phyloP scores from a whole-genome alignment of 30 jellyfish, hydroid and myxozoan species.

The Mastigias papua region DNA sequence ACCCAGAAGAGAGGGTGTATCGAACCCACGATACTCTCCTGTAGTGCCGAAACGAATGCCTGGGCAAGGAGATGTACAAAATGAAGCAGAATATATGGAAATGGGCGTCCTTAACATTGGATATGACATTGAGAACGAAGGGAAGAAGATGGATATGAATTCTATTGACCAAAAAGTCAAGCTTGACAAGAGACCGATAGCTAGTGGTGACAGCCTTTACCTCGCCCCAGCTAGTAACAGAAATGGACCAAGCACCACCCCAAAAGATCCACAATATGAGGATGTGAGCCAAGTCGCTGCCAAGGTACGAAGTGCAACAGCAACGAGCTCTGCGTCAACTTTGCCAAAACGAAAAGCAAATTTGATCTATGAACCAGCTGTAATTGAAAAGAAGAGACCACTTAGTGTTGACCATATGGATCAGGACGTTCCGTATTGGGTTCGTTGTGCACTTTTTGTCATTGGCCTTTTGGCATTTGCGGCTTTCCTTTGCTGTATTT shows the following conservation, averaged over 20 bases:
- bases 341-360: constrained; percentile 33
- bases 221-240: constrained; percentile 6
- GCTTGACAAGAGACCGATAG: not conserved
- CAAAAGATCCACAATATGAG: constrained; percentile 21
- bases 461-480: constrained; percentile 19
- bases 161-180: not conserved
- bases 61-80: not conserved
- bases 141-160: not conserved
- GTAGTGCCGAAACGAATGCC: constrained; percentile 1
- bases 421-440: constrained; percentile 31
- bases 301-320: not conserved
- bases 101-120: constrained; percentile 32
- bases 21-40: constrained; percentile 41
- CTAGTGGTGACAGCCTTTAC: constrained; percentile 12
- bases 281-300: constrained; percentile 19
- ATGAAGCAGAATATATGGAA: constrained; percentile 29
- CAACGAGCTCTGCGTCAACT: not conserved
- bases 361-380: constrained; percentile 25
- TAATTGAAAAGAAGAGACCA: not conserved
- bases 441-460: not conserved
- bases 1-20: not conserved
- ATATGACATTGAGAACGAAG: not conserved
- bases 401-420: not conserved
- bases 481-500: not conserved
- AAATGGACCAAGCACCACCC: not conserved